Conservation (phyloP, 1,140 invertebrate genomes). For the Anagrus nilaparvatae region DNA sequence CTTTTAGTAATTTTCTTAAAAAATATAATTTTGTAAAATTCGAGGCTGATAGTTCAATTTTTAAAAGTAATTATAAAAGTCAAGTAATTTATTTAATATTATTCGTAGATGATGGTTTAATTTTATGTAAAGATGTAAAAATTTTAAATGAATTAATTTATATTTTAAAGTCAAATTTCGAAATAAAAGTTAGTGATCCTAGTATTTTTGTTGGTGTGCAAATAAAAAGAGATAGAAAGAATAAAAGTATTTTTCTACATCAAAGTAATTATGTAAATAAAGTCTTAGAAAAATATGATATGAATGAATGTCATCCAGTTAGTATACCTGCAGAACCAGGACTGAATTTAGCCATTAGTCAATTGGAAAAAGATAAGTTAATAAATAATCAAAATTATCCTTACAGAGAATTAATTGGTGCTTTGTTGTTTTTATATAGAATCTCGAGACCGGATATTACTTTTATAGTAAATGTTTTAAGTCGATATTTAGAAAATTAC, state of each 20-base stretch:
- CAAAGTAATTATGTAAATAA: conserved; percentile 10
- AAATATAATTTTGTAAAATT: conserved; percentile 9
- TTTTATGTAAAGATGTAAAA: conserved; percentile 8
- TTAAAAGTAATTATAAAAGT: conserved; percentile 4
- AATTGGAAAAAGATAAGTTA: background rate
- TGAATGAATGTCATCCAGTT: conserved; percentile 8
- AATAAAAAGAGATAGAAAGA: conserved; percentile 10
- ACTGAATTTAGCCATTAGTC: background rate
- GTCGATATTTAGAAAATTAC: conserved; percentile 1
- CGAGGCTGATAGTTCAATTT: conserved; percentile 12
- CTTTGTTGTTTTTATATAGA: background rate
- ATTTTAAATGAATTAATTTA: conserved; percentile 6
- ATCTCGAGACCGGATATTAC: conserved; percentile 1
- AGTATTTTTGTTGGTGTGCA: conserved; percentile 13
- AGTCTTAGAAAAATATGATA: conserved; percentile 11
- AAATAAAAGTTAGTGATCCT: conserved; percentile 11
- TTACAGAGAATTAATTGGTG: conserved; percentile 3
- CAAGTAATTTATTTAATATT: conserved; percentile 12
- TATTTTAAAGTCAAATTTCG: conserved; percentile 7
- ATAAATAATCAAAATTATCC: background rate
- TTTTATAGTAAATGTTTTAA: background rate
- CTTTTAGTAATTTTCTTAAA: conserved; percentile 9
- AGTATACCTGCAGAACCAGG: conserved; percentile 6
- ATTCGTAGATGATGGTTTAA: conserved; percentile 16
- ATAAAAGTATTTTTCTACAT: conserved; percentile 13